Evolutionary conservation across 2,113 vertebrate species (phyloP).

Genomic region (Pygoscelis adeliae): DNA sequence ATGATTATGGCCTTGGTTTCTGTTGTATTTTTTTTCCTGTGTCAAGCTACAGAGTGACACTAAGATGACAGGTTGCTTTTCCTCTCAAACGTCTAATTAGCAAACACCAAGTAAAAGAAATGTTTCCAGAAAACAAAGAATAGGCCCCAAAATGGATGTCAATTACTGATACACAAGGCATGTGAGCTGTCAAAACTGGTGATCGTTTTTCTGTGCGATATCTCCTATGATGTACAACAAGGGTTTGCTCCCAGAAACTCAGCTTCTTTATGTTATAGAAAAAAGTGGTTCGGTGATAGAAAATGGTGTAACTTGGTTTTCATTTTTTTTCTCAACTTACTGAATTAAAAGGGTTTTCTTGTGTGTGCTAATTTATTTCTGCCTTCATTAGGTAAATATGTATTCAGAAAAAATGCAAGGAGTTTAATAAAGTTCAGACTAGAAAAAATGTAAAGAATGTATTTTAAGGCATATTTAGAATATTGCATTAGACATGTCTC

Average conservation of each 20-base stretch:
- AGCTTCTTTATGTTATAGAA: not conserved
- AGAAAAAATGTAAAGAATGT: not conserved
- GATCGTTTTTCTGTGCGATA: not conserved
- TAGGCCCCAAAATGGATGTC: not conserved
- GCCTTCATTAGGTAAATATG: not conserved
- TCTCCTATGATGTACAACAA: not conserved
- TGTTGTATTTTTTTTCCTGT: not conserved
- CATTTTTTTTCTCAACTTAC: not conserved
- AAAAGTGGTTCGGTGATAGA: not conserved
- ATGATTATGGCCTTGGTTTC: not conserved
- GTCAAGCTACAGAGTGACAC: not conserved
- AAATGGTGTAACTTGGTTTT: not conserved
- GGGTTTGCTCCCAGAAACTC: not conserved
- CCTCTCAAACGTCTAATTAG: constrained; percentile 18
- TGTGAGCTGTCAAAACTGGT: not conserved
- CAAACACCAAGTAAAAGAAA: not conserved
- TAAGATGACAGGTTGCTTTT: not conserved
- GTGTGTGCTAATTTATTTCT: not conserved
- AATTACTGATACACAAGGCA: not conserved
- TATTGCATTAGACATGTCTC: not conserved
- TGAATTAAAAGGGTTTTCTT: not conserved
- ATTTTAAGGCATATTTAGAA: not conserved
- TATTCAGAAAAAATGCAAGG: not conserved
- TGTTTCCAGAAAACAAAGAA: not conserved
- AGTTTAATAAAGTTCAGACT: not conserved